These are phyloP conservation scores for Calliopum simillimum DNA, from an alignment of 2,888 invertebrate genomes.

Conservation along the genomic window DNA sequence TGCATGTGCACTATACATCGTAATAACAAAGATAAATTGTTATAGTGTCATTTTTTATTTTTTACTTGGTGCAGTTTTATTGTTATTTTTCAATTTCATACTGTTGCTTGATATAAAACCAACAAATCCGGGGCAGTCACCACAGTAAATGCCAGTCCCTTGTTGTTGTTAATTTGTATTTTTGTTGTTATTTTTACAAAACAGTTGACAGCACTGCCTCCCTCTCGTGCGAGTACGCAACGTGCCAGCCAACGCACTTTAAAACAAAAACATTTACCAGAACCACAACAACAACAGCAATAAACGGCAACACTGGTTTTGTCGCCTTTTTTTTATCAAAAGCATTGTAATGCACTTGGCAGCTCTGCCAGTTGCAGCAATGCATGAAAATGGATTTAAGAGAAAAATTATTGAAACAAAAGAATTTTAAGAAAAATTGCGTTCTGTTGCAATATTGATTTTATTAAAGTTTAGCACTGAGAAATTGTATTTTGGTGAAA, in stretches of 20 bases:
- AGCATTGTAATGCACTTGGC: background rate
- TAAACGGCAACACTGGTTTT: conserved; percentile 17
- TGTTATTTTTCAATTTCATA: background rate
- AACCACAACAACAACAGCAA: conserved; percentile 6
- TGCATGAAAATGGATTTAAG: no score
- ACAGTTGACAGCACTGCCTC: conserved; percentile 17
- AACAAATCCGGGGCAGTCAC: background rate
- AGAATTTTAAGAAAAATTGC: no score
- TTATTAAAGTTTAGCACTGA: no score
- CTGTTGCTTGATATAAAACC: background rate
- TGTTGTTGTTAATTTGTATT: conserved; percentile 6
- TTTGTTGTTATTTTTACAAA: background rate
- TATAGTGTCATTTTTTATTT: background rate
- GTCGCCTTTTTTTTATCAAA: conserved; percentile 8
- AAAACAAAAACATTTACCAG: conserved; percentile 4
- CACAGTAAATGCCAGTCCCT: background rate
- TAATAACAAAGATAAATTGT: conserved; percentile 5
- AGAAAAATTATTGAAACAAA: no score
- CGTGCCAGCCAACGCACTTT: background rate
- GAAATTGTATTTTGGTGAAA: no score
- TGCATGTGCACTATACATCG: background rate
- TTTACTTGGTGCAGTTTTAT: background rate
- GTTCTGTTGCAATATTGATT: no score
- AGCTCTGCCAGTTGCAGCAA: background rate
- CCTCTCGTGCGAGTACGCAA: background rate